A percentile compares a stretch with the other conserved stretches of the same genome.
Evolutionary conservation across 2,113 vertebrate species (phyloP).

Genomic region (Lates calcarifer): DNA sequence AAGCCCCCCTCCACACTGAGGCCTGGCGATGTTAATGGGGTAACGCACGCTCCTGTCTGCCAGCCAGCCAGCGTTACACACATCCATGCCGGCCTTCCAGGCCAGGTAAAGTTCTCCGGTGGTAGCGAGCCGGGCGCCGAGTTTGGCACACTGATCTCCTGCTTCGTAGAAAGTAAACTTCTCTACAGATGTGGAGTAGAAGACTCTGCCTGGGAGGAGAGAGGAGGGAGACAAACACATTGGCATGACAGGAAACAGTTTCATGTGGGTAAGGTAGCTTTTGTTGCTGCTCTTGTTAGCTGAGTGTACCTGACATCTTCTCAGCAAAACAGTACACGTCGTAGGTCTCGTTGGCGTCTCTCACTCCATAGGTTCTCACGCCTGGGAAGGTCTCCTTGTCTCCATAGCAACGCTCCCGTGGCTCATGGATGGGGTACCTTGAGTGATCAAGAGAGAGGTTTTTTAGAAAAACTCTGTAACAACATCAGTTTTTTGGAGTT

Average conservation of each 20-base stretch:
- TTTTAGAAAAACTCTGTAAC: background rate
- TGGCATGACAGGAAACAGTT: constrained; percentile 4
- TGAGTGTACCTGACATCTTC: constrained; percentile 90
- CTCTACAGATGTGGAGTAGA: constrained; percentile 89
- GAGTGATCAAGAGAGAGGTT: constrained; percentile 17
- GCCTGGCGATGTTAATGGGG: constrained; percentile 92
- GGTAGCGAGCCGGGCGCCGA: constrained; percentile 91
- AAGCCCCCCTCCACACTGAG: constrained; percentile 95
- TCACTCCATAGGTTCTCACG: constrained; percentile 94
- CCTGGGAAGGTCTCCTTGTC: constrained; percentile 96
- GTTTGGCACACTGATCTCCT: constrained; percentile 87
- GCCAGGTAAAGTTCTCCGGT: constrained; percentile 95
- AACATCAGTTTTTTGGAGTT: background rate
- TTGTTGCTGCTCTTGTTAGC: background rate
- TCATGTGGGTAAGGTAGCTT: background rate
- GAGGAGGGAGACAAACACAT: constrained; percentile 3
- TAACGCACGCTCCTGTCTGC: constrained; percentile 94
- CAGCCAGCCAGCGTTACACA: constrained; percentile 96
- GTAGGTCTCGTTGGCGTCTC: constrained; percentile 95
- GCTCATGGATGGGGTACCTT: constrained; percentile 96
- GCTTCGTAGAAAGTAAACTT: constrained; percentile 95
- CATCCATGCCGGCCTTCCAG: constrained; percentile 95
- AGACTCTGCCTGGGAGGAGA: constrained; percentile 90
- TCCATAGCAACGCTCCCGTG: constrained; percentile 92
- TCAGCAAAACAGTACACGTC: constrained; percentile 99